Base-by-base conservation (phyloP, 2,888 invertebrate genomes). In the Hirtodrosophila trivittata region DNA sequence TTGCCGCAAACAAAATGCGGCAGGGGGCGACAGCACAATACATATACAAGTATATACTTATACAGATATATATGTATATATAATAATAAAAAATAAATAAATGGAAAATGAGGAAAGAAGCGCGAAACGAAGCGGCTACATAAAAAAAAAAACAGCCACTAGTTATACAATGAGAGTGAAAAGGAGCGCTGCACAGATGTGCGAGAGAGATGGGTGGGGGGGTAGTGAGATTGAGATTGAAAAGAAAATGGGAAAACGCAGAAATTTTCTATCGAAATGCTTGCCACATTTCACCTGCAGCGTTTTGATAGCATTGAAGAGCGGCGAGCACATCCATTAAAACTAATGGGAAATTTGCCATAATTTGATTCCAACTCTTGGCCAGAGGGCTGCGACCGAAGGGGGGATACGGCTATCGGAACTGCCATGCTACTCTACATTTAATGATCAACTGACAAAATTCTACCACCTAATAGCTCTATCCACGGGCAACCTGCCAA, bases 51-150 rank as follows among this genome's bases (percentile, higher is more conserved):
- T 21, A 21, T 21, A 21, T 21, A 21, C 18, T 21, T 21, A 5
- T 5, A 21, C 2, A 21, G 2, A 21, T 21, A 21, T 21, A 38
- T 9, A 28, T 28, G 9, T 28, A 28, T 28, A 28, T 28, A 68
- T 70, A 86, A 86, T 82, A 82, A 82, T 85, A 82, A 86, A 87
- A 87, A 86, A 87, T 85, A 85, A 87, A 82, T 81, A 86, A 81
- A 81, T 86, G 85, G 81, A 77, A 81, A 81, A 84, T 81, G 87
- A 75, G 78, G 67, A 75, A 83, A 67, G 56, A 52, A 52, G 50
- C 45, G 43, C 8, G 26, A 14, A 25, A 12, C 30, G 50, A 50
- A 49, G 73, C 58, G 38, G 65, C 62, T 52, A 75, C 67, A 85
- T 69, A 67, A 85, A 78, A 82, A 85, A 66, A 67, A 85, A 78